Percentiles rank a stretch among this genome's conserved stretches.
Evolutionary conservation across 2,797 vertebrate species (phyloP).

Genomic region (Bufotes viridis): DNA sequence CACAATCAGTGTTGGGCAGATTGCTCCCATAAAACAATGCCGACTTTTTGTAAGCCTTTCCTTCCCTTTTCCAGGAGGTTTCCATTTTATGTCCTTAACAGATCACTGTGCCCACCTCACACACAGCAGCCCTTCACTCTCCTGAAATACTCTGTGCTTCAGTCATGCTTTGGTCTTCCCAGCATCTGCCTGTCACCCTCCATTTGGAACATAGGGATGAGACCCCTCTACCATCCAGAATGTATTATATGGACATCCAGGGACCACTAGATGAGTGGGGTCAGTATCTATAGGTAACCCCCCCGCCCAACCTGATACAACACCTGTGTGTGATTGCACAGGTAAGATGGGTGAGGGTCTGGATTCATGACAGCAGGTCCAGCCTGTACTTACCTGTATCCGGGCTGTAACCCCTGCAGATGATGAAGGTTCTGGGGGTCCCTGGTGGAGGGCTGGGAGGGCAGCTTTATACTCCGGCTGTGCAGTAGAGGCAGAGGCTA

Average conservation of each 20-base stretch:
- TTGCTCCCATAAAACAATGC: too few relatives aligned
- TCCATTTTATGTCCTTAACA: too few relatives aligned
- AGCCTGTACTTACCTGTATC: not conserved
- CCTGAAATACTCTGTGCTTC: slow-evolving; percentile 1
- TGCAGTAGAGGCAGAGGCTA: not conserved
- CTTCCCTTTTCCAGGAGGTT: too few relatives aligned
- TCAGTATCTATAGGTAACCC: not conserved
- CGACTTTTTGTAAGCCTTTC: too few relatives aligned
- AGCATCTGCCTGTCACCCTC: too few relatives aligned
- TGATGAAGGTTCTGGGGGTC: not conserved
- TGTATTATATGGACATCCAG: not conserved
- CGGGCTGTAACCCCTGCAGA: not conserved
- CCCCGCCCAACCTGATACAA: not conserved
- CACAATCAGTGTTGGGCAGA: too few relatives aligned
- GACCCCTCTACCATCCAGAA: not conserved
- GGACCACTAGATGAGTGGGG: not conserved
- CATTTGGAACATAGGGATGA: too few relatives aligned
- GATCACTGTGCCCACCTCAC: too few relatives aligned
- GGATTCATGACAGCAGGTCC: not conserved
- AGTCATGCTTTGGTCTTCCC: not conserved
- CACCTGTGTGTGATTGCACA: too few relatives aligned
- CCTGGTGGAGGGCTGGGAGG: not conserved
- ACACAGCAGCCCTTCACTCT: not conserved
- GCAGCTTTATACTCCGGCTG: not conserved
- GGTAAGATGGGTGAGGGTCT: too few relatives aligned